phyloP scores from a whole-genome alignment of 2,797 vertebrate species.

The Spea hammondii region DNA sequence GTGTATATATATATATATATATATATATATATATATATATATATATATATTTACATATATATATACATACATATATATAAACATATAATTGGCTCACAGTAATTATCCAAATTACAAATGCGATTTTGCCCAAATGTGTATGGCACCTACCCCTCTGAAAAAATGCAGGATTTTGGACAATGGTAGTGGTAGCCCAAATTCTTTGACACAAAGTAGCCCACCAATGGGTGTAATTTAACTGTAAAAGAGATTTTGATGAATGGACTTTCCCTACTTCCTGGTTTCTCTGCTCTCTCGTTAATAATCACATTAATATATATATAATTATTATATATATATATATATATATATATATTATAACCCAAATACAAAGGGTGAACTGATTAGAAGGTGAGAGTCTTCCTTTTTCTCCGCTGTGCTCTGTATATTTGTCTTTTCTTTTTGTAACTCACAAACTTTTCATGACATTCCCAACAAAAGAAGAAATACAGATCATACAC shows the following conservation, averaged over 20 bases:
- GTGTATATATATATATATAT: not conserved
- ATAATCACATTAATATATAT: not conserved
- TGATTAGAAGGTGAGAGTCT: not conserved
- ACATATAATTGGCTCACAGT: not conserved
- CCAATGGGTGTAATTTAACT: no score
- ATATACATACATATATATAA: not conserved
- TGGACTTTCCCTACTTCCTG: not conserved
- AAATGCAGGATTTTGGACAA: no score
- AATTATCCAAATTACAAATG: no score
- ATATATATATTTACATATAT: no score
- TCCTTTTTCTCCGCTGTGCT: not conserved
- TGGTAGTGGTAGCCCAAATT: no score
- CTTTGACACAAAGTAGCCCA: no score
- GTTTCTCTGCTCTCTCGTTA: not conserved
- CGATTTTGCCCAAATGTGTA: no score
- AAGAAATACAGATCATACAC: no score
- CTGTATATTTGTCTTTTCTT: not conserved
- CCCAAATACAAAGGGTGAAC: not conserved
- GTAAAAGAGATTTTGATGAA: not conserved
- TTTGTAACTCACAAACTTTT: not conserved
- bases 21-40: slow-evolving; percentile 3
- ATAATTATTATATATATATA: not conserved
- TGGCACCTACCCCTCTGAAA: no score
- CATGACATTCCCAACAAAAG: no score
- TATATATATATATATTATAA: not conserved